Conservation (phyloP, 2,797 vertebrate species). For the Enteromius argenteus region DNA sequence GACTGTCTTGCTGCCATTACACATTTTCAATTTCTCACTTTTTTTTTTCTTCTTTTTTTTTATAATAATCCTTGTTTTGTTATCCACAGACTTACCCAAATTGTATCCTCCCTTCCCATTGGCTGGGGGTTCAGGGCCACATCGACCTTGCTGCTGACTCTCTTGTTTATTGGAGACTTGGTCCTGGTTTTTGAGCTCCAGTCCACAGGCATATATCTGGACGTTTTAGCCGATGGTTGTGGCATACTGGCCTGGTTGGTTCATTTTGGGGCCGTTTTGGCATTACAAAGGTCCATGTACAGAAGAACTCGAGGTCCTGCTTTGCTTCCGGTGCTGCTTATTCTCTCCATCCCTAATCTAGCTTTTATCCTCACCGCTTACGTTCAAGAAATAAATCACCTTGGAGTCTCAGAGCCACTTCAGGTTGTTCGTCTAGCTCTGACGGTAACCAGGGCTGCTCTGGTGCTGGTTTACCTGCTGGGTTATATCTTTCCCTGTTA, state of each 20-base stretch:
- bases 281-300: constrained; percentile 74
- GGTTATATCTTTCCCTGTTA: constrained; percentile 78
- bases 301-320: constrained; percentile 81
- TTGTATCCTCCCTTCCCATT: constrained; percentile 65
- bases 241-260: constrained; percentile 85
- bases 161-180: constrained; percentile 79
- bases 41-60: background rate
- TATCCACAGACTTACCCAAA: constrained; percentile 61
- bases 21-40: too few relatives aligned
- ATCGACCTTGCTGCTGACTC: constrained; percentile 75
- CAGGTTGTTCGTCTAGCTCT: constrained; percentile 78
- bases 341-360: constrained; percentile 83
- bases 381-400: constrained; percentile 67
- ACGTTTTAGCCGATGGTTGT: constrained; percentile 81
- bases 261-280: constrained; percentile 80
- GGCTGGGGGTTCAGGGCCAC: constrained; percentile 84
- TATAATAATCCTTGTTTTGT: background rate
- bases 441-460: constrained; percentile 75
- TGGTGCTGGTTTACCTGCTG: constrained; percentile 81
- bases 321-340: constrained; percentile 73
- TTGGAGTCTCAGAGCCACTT: constrained; percentile 70
- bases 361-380: constrained; percentile 81
- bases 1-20: background rate
- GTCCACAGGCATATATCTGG: constrained; percentile 78
- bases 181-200: constrained; percentile 75